Percentiles rank a stretch among this genome's conserved stretches.
These are phyloP conservation scores for Athalia cordata DNA, from an alignment of 2,888 invertebrate genomes.

Conservation along the genomic window DNA sequence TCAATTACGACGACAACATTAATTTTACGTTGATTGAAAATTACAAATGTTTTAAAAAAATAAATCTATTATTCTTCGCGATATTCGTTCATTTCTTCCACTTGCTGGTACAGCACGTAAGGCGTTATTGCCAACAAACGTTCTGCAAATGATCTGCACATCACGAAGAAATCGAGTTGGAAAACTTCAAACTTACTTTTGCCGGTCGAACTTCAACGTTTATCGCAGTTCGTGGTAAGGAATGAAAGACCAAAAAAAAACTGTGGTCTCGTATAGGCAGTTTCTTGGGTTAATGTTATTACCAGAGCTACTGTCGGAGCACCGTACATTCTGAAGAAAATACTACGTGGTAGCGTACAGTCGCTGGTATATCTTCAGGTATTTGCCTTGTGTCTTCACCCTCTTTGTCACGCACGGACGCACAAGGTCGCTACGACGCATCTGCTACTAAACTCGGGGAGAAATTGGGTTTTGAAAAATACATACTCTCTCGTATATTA, in stretches of 20 bases:
- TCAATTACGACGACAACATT: background rate
- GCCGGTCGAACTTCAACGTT: background rate
- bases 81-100: constrained; percentile 11
- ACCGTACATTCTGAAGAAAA: background rate
- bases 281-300: constrained; percentile 11
- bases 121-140: background rate
- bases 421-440: constrained; percentile 4
- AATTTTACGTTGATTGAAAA: too few species aligned
- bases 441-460: background rate
- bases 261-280: background rate
- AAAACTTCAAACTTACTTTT: background rate
- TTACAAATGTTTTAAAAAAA: background rate
- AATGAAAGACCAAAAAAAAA: background rate
- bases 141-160: constrained; percentile 18
- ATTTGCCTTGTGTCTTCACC: constrained; percentile 5
- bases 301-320: background rate
- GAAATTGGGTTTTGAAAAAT: constrained; percentile 1
- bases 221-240: background rate
- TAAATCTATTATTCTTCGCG: constrained; percentile 16
- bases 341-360: background rate
- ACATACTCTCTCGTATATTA: background rate
- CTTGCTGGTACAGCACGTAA: background rate
- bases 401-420: constrained; percentile 23
- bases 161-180: background rate
- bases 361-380: background rate